A percentile compares a stretch with the other conserved stretches of the same genome.
phyloP scores from a whole-genome alignment of 1,140 invertebrate species.

The Centruroides vittatus region DNA sequence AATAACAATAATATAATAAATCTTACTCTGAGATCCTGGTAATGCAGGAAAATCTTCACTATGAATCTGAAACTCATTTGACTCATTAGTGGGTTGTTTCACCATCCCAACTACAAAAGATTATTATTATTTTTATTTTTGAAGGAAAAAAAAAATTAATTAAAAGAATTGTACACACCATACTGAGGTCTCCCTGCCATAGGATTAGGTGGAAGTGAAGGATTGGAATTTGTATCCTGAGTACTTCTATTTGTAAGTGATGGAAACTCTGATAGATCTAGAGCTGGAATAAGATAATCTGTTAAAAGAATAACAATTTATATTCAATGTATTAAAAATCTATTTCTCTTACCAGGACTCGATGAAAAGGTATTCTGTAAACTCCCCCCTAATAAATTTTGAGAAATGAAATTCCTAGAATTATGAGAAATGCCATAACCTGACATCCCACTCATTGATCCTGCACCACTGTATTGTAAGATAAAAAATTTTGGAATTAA shows the following conservation, averaged over 20 bases:
- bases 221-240: constrained; percentile 43
- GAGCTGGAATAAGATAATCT: constrained; percentile 46
- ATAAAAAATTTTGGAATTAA: not conserved
- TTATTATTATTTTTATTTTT: not conserved
- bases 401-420: constrained; percentile 3
- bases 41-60: constrained; percentile 97
- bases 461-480: not conserved
- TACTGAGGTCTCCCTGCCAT: constrained; percentile 34
- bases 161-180: constrained; percentile 34
- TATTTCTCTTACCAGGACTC: constrained; percentile 8
- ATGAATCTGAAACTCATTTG: constrained; percentile 93
- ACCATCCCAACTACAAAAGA: constrained; percentile 73
- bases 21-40: constrained; percentile 43
- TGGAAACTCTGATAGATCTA: constrained; percentile 80
- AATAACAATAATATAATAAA: not conserved
- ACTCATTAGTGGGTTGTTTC: constrained; percentile 60
- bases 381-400: constrained; percentile 5
- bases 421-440: constrained; percentile 9
- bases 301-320: not conserved
- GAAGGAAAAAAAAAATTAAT: not conserved
- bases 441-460: constrained; percentile 13
- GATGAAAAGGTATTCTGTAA: constrained; percentile 11
- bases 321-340: not conserved
- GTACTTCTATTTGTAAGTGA: constrained; percentile 63
- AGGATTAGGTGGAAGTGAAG: constrained; percentile 44